These are phyloP conservation scores for Cotesia chilonis DNA, from an alignment of 1,140 invertebrate genomes.

Conservation along the genomic window DNA sequence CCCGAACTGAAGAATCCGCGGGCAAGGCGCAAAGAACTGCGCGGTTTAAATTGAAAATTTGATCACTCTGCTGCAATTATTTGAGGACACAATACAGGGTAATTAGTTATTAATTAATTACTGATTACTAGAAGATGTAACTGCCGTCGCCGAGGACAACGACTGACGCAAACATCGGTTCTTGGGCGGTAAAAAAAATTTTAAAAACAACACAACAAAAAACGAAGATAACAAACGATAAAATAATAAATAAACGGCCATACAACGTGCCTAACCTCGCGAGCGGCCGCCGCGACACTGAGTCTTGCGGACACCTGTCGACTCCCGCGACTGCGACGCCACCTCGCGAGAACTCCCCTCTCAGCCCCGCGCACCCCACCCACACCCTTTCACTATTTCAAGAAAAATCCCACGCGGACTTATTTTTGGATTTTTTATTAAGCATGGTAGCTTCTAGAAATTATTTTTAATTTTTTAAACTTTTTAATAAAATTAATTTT, in stretches of 20 bases:
- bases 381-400: slow-evolving; percentile 11
- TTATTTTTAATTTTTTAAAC: too few relatives aligned
- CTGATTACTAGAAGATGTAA: too few relatives aligned
- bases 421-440: background rate
- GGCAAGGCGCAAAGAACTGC: too few relatives aligned
- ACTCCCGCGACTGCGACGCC: slow-evolving; percentile 53
- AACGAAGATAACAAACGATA: slow-evolving; percentile 19
- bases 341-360: slow-evolving; percentile 53
- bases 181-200: background rate
- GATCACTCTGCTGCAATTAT: too few relatives aligned
- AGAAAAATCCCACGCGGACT: slow-evolving; percentile 29
- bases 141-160: too few relatives aligned
- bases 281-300: slow-evolving; percentile 65
- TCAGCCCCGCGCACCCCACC: slow-evolving; percentile 33
- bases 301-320: slow-evolving; percentile 60
- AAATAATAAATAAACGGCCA: slow-evolving; percentile 40
- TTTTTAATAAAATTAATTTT: too few relatives aligned
- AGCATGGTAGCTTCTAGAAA: too few relatives aligned
- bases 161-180: background rate
- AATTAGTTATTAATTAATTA: too few relatives aligned
- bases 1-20: too few relatives aligned
- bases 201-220: background rate
- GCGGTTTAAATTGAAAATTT: too few relatives aligned
- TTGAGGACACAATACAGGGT: too few relatives aligned
- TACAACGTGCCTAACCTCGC: slow-evolving; percentile 57